Evolutionary conservation across 2,797 vertebrate species (phyloP), one percentile per base, ranked within the genome.

Genomic region (Catamblyrhynchus diadema): DNA sequence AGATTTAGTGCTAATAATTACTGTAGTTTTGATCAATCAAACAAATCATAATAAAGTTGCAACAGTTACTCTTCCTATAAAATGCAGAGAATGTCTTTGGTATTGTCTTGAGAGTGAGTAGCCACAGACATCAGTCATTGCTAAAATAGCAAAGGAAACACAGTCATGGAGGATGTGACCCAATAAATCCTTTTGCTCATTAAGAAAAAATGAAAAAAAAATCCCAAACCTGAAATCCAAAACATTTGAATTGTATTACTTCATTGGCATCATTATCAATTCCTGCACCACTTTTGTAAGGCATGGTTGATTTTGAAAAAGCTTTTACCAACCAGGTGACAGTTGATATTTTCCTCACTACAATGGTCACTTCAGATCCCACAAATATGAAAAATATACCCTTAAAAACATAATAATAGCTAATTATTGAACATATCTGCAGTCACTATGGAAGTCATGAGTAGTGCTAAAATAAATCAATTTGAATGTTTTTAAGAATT

Each of bases 351-450:
- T 79, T 66, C 10, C 37, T 69, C 12, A 35, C 7, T 62, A 22
- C 0, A 0, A 5, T 12, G 16, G 22, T 37, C 62, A 44, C 45
- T 64, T 41, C 14, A 30, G 15, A 71, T 51, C 41, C 27, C 35
- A 50, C 9, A 48, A 72, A 53, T 54, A 65, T 8, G 2, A 59
- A 78, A 66, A 62, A 51, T 42, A 72, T 48, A 51, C 17, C 32
- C 19, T 51, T 81, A 87, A 80, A 88, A 81, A 19, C 3, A 23
- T 25, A 47, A 27, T 65, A 28, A 84, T 88, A 96, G 88, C 88
- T 96, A 91, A n/a, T 97, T 97, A 93, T 94, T 91, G 33, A 97
- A 79, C 61, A 96, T 47, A 62, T 97, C 94, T 61, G 92, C 93
- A 61, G 95, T 45, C 5, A 97, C 71, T 97, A 44, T 96, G 77